Base-by-base conservation (phyloP, 2,113 vertebrate genomes). In the Cyphomyrus discorhynchus region DNA sequence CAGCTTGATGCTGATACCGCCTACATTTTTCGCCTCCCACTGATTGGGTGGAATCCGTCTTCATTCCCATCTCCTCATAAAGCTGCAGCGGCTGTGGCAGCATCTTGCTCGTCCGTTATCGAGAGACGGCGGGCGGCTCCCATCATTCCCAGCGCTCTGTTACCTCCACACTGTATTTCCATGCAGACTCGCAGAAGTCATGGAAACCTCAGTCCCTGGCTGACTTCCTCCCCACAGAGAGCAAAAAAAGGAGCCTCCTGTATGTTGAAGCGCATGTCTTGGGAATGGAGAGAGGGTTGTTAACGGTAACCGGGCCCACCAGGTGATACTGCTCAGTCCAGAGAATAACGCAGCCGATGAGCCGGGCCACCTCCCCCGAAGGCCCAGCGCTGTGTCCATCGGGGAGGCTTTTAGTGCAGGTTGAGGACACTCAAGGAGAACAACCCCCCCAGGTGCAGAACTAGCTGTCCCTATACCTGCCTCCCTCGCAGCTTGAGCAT, bases 271-370 rank as follows among this genome's bases (percentile, higher is more conserved):
- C 42, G 10, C 46, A 27, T 45, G 42, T 31, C 45, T 24, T 50
- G 83, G 83, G 83, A 50, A 31, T 86, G 46, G 83, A 86, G 46
- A 24, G 17, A n/a, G 83, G 83, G 83, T 86, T 86, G 83, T 47
- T 86, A 86, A 11, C 50, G 83, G 83, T n/a, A 86, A 86, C 83
- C 0, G 46, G 46, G n/a, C 83, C 83, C 47, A 31, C 45, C 83
- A 31, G 83, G 47, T 10, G 24, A 50, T 86, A 11, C 83, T 11
- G n/a, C 45, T 49, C n/a, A 47, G 83, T 50, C 83, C 24, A 15
- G 83, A 86, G 45, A 86, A 50, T 27, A 86, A 50, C 24, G n/a
- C n/a, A 86, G 24, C 13, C 47, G 45, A 50, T 50, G n/a, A 45
- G 46, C 21, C 1, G 45, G 46, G 83, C 46, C 24, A 5, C 10